Conservation (phyloP, 2,113 vertebrate genomes). For the Parotia lawesii region DNA sequence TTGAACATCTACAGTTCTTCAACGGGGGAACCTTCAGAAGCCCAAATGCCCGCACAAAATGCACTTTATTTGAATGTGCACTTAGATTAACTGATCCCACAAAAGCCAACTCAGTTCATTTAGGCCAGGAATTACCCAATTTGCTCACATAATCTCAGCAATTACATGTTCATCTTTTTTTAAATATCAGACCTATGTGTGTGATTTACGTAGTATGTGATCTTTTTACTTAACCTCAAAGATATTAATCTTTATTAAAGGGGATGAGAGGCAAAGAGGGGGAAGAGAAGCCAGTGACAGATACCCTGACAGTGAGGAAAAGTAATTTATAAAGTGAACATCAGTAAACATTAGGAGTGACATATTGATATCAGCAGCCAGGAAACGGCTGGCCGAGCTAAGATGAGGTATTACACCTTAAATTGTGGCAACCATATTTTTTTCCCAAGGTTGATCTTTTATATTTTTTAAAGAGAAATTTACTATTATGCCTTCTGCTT, state of each 20-base stretch:
- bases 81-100: background rate
- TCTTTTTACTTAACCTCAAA: conserved; percentile 16
- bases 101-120: conserved; percentile 40
- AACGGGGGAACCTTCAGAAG: background rate
- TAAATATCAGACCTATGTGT: conserved; percentile 25
- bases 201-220: conserved; percentile 22
- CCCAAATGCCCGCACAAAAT: background rate
- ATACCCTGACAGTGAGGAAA: conserved; percentile 28
- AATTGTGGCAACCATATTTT: background rate
- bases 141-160: conserved; percentile 37
- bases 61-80: background rate
- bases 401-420: background rate
- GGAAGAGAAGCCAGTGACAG: background rate
- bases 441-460: conserved; percentile 8
- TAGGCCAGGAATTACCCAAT: conserved; percentile 36
- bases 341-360: conserved; percentile 37
- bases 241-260: conserved; percentile 49
- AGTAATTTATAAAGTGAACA: conserved; percentile 26
- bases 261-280: background rate
- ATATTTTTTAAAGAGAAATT: conserved; percentile 3
- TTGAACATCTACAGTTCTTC: background rate
- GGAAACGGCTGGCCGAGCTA: background rate
- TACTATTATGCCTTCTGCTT: conserved; percentile 8
- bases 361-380: conserved; percentile 3
- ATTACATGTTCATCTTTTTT: conserved; percentile 31